phyloP scores from a whole-genome alignment of 2,797 vertebrate species.

The Silurus lanzhouensis region DNA sequence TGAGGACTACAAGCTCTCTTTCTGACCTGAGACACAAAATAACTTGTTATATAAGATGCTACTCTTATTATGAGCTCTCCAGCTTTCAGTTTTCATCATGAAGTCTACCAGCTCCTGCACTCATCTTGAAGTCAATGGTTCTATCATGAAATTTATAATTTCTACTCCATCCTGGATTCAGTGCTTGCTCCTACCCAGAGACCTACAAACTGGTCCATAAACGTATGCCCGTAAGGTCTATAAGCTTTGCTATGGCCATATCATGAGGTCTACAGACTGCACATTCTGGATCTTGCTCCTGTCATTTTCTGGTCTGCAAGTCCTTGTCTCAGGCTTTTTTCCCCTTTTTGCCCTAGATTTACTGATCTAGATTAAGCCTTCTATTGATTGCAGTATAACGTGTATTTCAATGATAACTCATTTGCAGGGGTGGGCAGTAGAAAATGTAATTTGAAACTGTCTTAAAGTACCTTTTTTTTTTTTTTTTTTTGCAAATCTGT shows the following conservation, averaged over 20 bases:
- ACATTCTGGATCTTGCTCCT: neutral
- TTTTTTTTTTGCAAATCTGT: no score
- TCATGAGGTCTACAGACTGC: neutral
- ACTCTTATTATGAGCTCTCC: neutral
- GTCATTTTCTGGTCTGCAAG: neutral
- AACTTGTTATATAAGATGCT: neutral
- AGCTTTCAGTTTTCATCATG: neutral
- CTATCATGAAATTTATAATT: neutral
- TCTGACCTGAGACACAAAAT: neutral
- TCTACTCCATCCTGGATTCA: no score
- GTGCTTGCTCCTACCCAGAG: neutral
- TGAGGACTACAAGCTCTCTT: neutral
- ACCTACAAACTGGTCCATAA: neutral
- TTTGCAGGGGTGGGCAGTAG: no score
- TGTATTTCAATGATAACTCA: neutral
- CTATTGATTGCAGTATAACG: neutral
- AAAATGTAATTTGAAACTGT: no score
- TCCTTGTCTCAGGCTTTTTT: neutral
- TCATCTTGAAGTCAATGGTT: neutral
- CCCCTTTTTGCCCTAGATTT: neutral
- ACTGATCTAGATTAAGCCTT: neutral
- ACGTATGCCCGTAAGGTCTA: neutral
- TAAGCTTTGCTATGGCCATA: neutral
- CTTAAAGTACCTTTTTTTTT: no score
- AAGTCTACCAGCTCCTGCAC: neutral